These are phyloP conservation scores for Oreonectes daqikongensis DNA, from an alignment of 2,797 vertebrate genomes.

Conservation along the genomic window DNA sequence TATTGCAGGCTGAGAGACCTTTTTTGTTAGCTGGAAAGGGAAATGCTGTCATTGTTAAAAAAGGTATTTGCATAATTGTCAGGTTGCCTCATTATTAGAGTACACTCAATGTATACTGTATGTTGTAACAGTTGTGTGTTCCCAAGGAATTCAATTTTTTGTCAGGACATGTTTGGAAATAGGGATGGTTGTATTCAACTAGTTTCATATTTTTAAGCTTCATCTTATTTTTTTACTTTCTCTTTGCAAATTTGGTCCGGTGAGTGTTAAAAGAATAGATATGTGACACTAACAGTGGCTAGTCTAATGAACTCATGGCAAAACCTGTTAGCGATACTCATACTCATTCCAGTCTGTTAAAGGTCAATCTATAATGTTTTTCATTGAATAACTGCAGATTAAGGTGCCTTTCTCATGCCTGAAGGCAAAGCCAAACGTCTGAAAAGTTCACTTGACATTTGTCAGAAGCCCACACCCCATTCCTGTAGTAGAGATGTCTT, in stretches of 20 bases:
- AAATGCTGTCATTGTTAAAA: not conserved
- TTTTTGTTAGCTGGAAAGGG: not conserved
- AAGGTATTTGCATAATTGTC: not conserved
- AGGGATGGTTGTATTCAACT: no score
- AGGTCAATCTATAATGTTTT: conserved; percentile 49
- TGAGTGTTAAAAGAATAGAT: not conserved
- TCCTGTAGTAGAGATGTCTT: conserved; percentile 52
- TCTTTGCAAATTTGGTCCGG: no score
- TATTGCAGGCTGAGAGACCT: not conserved
- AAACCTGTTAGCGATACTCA: conserved; percentile 26
- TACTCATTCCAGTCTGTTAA: conserved; percentile 35
- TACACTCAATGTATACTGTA: no score
- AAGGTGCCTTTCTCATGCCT: conserved; percentile 39
- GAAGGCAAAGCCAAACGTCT: conserved; percentile 39
- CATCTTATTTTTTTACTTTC: no score
- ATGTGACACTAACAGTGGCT: not conserved
- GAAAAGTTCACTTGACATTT: conserved; percentile 56
- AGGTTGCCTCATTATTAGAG: not conserved
- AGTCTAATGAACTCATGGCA: not conserved
- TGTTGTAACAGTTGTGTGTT: no score
- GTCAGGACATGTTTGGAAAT: no score
- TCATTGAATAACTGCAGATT: conserved; percentile 47
- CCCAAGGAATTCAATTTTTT: no score
- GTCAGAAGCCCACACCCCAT: conserved; percentile 52
- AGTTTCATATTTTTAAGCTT: no score